Base-by-base conservation (phyloP, 2,888 invertebrate genomes). In the Tanypteryx hageni region DNA sequence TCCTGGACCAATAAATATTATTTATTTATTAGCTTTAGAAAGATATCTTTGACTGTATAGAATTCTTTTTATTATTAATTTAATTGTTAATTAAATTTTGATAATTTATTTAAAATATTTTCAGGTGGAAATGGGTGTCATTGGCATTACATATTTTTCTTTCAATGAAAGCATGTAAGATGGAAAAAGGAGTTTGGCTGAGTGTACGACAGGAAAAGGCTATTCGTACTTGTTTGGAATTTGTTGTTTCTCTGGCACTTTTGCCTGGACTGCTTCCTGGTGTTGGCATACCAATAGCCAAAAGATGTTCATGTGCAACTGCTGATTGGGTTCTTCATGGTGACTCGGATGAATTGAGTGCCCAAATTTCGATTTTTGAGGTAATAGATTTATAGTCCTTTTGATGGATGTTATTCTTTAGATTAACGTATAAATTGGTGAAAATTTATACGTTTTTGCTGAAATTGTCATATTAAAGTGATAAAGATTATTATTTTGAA, bases 201-300 rank as follows among this genome's bases (percentile, higher is more conserved):
- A 97, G 97, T 94, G 96, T 97, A 0, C 96, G 96, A 93, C 96
- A 97, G 94, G 96, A 96, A 94, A 97, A 96, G 94, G 94, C 95
- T n/a, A 94, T 98, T 9, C 95, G 96, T 94, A 95, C 95, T 83
- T 95, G 96, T 93, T 95, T 97, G 93, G 96, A 97, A 94, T 95
- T 97, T 93, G 94, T 97, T 83, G 95, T 96, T 56, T 96, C 96
- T 68, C 95, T 98, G 93, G 98, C 97, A 85, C 95, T 98, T 92
- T 95, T 96, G 93, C 96, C 96, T 18, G 96, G 96, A 94, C 95
- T 98, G 59, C 95, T 97, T 93, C 96, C 96, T 59, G 97, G 97
- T 1, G 95, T 97, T 84, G 97, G 97, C 59, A 95, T 97, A 93
- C 95, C 95, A 9, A 92, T 95, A 64, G 94, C 94, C 59, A 95